Conservation (phyloP, 1,140 invertebrate genomes). For the Drosophila obscura region DNA sequence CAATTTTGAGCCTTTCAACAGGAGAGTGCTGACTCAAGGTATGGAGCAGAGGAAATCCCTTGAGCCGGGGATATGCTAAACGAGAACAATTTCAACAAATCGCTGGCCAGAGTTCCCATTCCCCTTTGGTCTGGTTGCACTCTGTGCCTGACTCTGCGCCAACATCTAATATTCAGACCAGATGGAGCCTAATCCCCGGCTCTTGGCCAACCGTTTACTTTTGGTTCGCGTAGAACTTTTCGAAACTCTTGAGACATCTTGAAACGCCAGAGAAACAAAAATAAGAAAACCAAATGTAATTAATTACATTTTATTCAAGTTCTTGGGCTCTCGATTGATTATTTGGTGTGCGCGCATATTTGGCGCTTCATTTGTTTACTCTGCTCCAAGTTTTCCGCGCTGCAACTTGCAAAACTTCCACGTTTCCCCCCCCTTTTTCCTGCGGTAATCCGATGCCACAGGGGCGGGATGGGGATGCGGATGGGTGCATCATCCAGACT, state of each 20-base stretch:
- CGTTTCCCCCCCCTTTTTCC: background rate
- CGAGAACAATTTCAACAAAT: constrained; percentile 44
- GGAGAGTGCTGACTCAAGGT: constrained; percentile 15
- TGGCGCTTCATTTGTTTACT: constrained; percentile 45
- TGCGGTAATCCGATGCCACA: constrained; percentile 8
- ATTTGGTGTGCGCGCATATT: constrained; percentile 52
- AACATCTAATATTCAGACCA: constrained; percentile 25
- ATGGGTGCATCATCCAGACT: constrained; percentile 1
- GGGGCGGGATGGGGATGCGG: background rate
- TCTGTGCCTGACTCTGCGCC: constrained; percentile 7
- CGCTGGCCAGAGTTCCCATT: constrained; percentile 21
- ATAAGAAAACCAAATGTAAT: constrained; percentile 34
- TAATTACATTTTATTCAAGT: constrained; percentile 72
- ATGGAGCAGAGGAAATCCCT: constrained; percentile 30
- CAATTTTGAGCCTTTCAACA: constrained; percentile 34
- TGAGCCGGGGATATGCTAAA: constrained; percentile 49
- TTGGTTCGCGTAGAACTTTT: constrained; percentile 31
- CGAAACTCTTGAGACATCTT: constrained; percentile 9
- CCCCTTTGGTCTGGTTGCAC: constrained; percentile 44
- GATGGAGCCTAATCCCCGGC: background rate
- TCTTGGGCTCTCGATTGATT: constrained; percentile 58
- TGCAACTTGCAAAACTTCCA: constrained; percentile 26
- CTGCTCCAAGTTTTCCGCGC: constrained; percentile 13
- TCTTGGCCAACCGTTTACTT: constrained; percentile 11
- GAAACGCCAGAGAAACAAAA: constrained; percentile 19